Evolutionary conservation across 2,797 vertebrate species (phyloP).

Genomic region (Morelia viridis): DNA sequence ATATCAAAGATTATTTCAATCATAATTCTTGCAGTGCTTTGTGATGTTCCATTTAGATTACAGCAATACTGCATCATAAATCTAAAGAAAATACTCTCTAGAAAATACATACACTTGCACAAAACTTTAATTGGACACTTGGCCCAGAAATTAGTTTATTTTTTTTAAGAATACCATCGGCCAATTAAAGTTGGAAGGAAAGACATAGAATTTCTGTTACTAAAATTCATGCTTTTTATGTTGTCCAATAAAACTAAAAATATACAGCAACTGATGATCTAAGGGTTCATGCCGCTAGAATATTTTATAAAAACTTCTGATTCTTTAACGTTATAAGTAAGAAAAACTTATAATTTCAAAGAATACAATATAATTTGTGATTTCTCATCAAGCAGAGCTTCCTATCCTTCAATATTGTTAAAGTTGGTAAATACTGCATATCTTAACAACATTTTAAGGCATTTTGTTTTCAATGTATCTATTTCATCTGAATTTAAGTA

Average conservation of each 20-base stretch:
- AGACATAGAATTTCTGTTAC: not conserved
- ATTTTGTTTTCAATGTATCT: not conserved
- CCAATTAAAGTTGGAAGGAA: slow-evolving; percentile 11
- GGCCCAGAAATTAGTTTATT: slow-evolving; percentile 8
- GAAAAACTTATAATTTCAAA: not conserved
- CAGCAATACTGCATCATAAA: slow-evolving; percentile 21
- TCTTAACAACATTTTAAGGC: not conserved
- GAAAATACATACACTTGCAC: not conserved
- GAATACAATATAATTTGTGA: not conserved
- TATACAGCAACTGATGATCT: not conserved
- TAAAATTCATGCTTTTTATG: not conserved
- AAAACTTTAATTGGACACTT: not conserved
- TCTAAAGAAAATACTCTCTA: not conserved
- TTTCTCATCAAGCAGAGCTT: not conserved
- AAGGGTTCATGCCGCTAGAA: not conserved
- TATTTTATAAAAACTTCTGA: not conserved
- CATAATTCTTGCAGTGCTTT: not conserved
- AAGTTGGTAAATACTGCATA: not conserved
- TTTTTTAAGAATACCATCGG: not conserved
- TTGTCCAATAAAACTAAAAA: not conserved
- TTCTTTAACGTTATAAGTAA: not conserved
- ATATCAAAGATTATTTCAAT: not conserved
- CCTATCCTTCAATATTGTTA: not conserved
- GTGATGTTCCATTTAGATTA: not conserved
- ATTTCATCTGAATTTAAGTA: not conserved